These are phyloP conservation scores for Rosalia funebris DNA, from an alignment of 2,888 invertebrate species.

Conservation along the genomic window DNA sequence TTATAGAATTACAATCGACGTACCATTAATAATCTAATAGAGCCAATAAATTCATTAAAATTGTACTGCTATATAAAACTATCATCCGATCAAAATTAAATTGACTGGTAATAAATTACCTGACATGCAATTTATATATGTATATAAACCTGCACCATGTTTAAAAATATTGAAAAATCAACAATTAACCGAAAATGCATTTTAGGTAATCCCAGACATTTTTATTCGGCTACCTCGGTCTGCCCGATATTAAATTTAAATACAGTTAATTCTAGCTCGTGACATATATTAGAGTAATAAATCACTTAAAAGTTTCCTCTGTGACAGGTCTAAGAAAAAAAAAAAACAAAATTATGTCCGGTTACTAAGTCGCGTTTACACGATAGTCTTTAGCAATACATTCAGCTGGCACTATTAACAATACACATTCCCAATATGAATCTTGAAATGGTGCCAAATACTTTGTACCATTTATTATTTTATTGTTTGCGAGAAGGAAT, in stretches of 20 bases:
- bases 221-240: not conserved
- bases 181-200: too few species aligned
- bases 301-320: not conserved
- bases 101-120: too few species aligned
- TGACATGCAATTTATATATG: too few species aligned
- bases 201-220: not conserved
- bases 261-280: not conserved
- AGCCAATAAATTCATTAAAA: too few species aligned
- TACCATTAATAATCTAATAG: too few species aligned
- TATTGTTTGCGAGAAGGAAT: slow-evolving; percentile 47
- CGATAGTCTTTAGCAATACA: slow-evolving; percentile 6
- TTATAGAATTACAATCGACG: too few species aligned
- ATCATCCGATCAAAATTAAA: too few species aligned
- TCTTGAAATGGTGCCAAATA: slow-evolving; percentile 54
- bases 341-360: not conserved
- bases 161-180: too few species aligned
- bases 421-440: slow-evolving; percentile 52
- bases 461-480: slow-evolving; percentile 53
- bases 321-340: not conserved
- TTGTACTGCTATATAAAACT: too few species aligned
- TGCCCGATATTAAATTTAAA: not conserved
- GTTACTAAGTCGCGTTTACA: too few species aligned
- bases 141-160: too few species aligned
- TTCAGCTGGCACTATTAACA: slow-evolving; percentile 48
- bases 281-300: not conserved